Percentiles rank a stretch among this genome's conserved stretches.
Conservation (phyloP, 2,888 invertebrate species). For the Chloroclystis v-ata region DNA sequence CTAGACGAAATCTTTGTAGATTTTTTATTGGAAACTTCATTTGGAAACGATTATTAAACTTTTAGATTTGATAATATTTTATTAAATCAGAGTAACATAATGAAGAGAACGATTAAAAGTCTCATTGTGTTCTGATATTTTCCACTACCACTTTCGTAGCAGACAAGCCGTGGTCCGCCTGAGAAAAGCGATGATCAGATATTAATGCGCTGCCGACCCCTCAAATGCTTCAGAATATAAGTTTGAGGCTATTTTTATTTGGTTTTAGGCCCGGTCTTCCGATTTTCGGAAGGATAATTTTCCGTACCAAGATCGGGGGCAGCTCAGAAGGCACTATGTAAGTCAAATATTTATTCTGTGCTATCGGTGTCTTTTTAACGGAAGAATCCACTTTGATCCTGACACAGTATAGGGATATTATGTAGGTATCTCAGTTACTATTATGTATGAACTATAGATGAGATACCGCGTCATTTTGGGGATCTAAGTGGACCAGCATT, state of each 20-base stretch:
- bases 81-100: too few relatives aligned
- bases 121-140: neutral
- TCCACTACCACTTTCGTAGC: too few relatives aligned
- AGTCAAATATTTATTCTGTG: conserved; percentile 14
- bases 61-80: too few relatives aligned
- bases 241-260: conserved; percentile 19
- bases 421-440: too few relatives aligned
- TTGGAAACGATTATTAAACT: too few relatives aligned
- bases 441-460: neutral
- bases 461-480: neutral
- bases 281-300: conserved; percentile 18
- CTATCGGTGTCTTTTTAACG: conserved; percentile 4
- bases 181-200: neutral
- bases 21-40: too few relatives aligned
- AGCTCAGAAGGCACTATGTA: conserved; percentile 18
- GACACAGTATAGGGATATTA: neutral
- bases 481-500: conserved; percentile 4
- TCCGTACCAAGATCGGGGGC: conserved; percentile 19
- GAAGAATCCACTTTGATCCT: conserved; percentile 5
- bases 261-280: conserved; percentile 22
- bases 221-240: neutral
- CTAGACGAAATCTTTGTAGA: too few relatives aligned
- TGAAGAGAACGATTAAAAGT: neutral
- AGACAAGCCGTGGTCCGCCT: too few relatives aligned
- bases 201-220: neutral